These are phyloP conservation scores for Tubulanus polymorphus DNA, from an alignment of 2,888 invertebrate genomes.

Conservation along the genomic window DNA sequence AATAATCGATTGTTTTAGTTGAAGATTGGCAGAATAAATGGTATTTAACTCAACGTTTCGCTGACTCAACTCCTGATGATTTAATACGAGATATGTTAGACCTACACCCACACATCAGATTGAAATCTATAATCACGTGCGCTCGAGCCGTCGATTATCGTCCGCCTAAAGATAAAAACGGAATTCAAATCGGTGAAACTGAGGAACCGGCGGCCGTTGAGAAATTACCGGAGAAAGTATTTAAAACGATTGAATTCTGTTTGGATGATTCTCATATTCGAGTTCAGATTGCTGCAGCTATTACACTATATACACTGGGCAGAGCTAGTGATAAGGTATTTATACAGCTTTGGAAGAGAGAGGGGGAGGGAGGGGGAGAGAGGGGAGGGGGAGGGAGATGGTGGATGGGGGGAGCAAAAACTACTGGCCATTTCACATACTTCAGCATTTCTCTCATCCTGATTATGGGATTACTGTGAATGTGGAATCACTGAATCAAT, in stretches of 20 bases:
- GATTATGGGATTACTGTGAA: too few relatives aligned
- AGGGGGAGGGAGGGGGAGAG: too few relatives aligned
- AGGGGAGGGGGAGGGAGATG: too few relatives aligned
- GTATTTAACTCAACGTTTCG: conserved; percentile 47
- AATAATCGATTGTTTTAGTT: conserved; percentile 34
- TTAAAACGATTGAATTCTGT: conserved; percentile 45
- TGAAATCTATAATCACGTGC: conserved; percentile 47
- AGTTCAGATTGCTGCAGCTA: conserved; percentile 43
- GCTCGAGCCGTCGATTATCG: conserved; percentile 46
- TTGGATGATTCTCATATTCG: conserved; percentile 40
- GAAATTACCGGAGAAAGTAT: conserved; percentile 42
- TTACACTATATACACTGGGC: conserved; percentile 44
- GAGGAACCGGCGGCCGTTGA: conserved; percentile 13
- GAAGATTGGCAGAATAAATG: conserved; percentile 50
- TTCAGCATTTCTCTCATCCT: too few relatives aligned
- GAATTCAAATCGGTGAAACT: conserved; percentile 23
- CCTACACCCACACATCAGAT: conserved; percentile 48
- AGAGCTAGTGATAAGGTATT: conserved; percentile 39
- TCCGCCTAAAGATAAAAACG: conserved; percentile 30
- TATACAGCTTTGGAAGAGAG: too few relatives aligned
- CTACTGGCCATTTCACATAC: too few relatives aligned
- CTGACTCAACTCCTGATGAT: conserved; percentile 47
- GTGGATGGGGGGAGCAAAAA: too few relatives aligned
- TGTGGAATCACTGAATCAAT: too few relatives aligned
- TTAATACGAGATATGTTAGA: conserved; percentile 52